These are phyloP conservation scores for Pelobates fuscus DNA, from an alignment of 2,113 vertebrate species.

Conservation along the genomic window DNA sequence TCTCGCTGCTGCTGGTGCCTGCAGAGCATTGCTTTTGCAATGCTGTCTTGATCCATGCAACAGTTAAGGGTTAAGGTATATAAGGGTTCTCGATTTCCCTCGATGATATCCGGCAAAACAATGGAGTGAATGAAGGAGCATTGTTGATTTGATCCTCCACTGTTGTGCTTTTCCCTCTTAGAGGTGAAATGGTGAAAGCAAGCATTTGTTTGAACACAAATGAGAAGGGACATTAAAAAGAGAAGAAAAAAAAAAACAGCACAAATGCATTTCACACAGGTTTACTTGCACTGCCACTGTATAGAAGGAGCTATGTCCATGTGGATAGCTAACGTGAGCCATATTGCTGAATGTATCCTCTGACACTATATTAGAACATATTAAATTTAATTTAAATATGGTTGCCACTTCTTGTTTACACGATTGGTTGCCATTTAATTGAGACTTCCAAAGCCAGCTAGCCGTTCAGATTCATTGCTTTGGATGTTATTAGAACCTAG, in stretches of 20 bases:
- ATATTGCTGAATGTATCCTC: constrained; percentile 66
- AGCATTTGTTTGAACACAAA: constrained; percentile 29
- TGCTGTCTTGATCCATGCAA: not conserved
- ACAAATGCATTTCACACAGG: constrained; percentile 70
- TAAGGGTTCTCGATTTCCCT: constrained; percentile 61
- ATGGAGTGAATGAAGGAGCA: constrained; percentile 45
- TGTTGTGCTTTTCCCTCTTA: constrained; percentile 53
- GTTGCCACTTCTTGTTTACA: constrained; percentile 37
- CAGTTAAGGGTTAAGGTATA: constrained; percentile 61
- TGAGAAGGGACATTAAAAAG: constrained; percentile 56
- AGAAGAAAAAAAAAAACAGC: constrained; percentile 59
- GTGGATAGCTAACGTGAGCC: constrained; percentile 68
- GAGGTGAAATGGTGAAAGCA: constrained; percentile 28
- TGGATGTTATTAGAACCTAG: not conserved
- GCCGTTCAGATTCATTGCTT: not conserved
- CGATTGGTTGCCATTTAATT: constrained; percentile 28
- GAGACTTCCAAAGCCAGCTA: constrained; percentile 1
- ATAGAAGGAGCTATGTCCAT: constrained; percentile 48
- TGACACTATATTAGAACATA: constrained; percentile 38
- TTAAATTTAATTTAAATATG: constrained; percentile 32
- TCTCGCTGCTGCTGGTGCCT: constrained; percentile 34
- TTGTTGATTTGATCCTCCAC: constrained; percentile 8
- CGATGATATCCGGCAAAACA: constrained; percentile 60
- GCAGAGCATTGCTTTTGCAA: constrained; percentile 1
- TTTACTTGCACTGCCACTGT: constrained; percentile 72